Percentiles rank a stretch among this genome's conserved stretches.
phyloP scores from a whole-genome alignment of 2,888 invertebrate genomes.

The Melipona beecheii region DNA sequence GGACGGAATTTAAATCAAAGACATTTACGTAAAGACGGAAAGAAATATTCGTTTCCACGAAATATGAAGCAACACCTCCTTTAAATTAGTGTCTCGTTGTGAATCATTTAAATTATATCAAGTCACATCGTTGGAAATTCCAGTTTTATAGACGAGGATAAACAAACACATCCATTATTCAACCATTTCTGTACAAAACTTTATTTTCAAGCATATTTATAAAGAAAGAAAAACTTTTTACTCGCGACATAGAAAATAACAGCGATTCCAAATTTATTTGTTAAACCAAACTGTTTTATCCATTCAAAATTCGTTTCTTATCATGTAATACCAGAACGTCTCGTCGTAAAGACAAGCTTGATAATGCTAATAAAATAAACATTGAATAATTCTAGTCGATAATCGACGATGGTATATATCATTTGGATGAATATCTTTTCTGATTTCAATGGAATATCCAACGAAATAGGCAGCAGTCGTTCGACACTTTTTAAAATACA shows the following conservation, averaged over 20 bases:
- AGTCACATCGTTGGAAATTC: neutral
- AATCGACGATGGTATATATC: neutral
- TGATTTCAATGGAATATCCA: neutral
- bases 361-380: neutral
- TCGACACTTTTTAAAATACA: constrained; percentile 1
- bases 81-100: neutral
- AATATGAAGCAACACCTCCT: neutral
- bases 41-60: neutral
- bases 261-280: neutral
- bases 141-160: neutral
- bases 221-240: neutral
- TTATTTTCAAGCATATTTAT: neutral
- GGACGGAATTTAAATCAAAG: neutral
- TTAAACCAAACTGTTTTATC: neutral
- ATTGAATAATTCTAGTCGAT: neutral
- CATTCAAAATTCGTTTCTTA: neutral
- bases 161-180: neutral
- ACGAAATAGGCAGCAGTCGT: neutral
- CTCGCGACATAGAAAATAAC: neutral
- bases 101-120: neutral
- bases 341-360: neutral
- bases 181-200: neutral
- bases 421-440: neutral
- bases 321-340: neutral
- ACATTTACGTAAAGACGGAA: neutral